Evolutionary conservation across 2,888 invertebrate species (phyloP), one percentile per base, ranked within the genome.

Genomic region (Eupeodes latifasciatus): DNA sequence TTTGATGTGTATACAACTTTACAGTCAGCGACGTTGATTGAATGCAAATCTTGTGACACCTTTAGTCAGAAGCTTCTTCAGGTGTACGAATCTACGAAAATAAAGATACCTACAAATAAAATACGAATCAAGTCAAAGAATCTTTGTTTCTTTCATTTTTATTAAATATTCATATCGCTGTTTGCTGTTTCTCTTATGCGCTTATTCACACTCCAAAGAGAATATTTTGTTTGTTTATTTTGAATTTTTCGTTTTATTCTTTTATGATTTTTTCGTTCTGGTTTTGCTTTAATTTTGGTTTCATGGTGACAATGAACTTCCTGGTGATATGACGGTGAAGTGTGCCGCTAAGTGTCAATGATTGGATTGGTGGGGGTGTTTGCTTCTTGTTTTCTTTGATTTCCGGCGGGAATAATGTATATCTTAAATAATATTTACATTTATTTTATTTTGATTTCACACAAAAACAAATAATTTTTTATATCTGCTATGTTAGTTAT

Each of bases 271-370:
- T 7, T 40, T 40, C 9, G 11, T 19, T 55, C 19, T 16, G 19
- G 27, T 27, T 27, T 55, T 55, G 0, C 5, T 14, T 59, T 36
- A 14, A 59, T n/a, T n/a, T 59, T 34, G 14, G 7, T 36, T 36
- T 59, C 9, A 11, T 36, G 59, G 34, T 36, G 59, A 59, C 59
- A 59, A 59, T 59, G 59, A 59, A 59, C 59, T 59, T 59, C 34
- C 59, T 36, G 34, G 59, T 27, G 27, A 2, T 27, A 51, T 11
- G 51, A 5, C 51, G 51, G 6, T 44, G 44, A 64, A 44, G 44
- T 59, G 59, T 59, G 59, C 59, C 59, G 59, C 59, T 34, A 59
- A 59, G 59, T 36, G 59, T 36, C 59, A 59, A n/a, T 59, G 59
- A 59, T 59, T 59, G 59, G 59, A 36, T 59, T 59, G 27, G 27